Percentiles rank a stretch among this genome's conserved stretches.
phyloP scores from a whole-genome alignment of 2,797 vertebrate genomes.

The Labeo calbasu region DNA sequence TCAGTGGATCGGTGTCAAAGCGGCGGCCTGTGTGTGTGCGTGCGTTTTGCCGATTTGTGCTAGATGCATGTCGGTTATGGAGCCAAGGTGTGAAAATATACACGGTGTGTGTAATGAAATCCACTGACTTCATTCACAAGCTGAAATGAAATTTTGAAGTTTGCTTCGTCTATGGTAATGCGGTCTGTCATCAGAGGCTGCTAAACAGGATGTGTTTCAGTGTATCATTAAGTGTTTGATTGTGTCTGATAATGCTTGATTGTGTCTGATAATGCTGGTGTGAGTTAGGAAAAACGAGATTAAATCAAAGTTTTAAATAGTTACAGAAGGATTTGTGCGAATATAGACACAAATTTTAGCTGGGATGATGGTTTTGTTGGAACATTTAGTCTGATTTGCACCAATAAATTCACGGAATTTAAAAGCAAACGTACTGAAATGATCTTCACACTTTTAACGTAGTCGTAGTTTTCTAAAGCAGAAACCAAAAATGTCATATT shows the following conservation, averaged over 20 bases:
- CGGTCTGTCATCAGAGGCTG: slow-evolving; percentile 43
- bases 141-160: slow-evolving; percentile 26
- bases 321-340: background rate
- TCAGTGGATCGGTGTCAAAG: background rate
- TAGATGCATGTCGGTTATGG: slow-evolving; percentile 32
- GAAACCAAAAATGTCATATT: background rate
- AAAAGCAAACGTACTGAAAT: background rate
- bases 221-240: slow-evolving; percentile 18
- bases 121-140: slow-evolving; percentile 49
- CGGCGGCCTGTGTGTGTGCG: slow-evolving; percentile 31
- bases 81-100: slow-evolving; percentile 54
- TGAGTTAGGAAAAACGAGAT: too few species aligned
- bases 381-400: background rate
- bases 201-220: background rate
- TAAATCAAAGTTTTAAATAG: background rate
- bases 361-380: background rate
- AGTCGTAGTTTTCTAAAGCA: background rate
- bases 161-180: slow-evolving; percentile 53
- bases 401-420: background rate
- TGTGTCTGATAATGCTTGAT: background rate
- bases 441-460: background rate
- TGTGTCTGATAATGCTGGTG: background rate
- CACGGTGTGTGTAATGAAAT: slow-evolving; percentile 52
- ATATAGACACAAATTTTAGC: background rate
- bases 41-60: slow-evolving; percentile 22